Evolutionary conservation across 2,888 invertebrate genomes (phyloP), one percentile per base, ranked within the genome.

Genomic region (Eupithecia pulchellata): DNA sequence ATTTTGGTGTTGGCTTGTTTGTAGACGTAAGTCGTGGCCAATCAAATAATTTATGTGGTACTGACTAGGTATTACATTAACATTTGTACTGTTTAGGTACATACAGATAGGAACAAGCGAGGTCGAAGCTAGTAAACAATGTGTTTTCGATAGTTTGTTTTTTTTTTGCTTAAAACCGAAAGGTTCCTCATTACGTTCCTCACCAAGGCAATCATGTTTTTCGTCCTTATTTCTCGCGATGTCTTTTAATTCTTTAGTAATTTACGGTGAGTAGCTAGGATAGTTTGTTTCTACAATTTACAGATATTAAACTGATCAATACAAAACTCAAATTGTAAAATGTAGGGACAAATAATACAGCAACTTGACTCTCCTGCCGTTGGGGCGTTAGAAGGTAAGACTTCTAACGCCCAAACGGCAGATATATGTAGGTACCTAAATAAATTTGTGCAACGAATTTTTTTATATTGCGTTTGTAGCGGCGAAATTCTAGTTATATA

Each of bases 31-130:
- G 20, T 11, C 62, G 58, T 58, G 64, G 39, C 58, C 30, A 64
- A 66, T 63, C 65, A 68, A 75, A 71, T 74, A 68, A 75, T 75
- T 75, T 76, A 77, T 71, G 76, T 47, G n/a, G 6, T 42, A 17
- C 6, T 39, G 17, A 17, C n/a, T n/a, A n/a, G n/a, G n/a, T n/a
- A n/a, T n/a, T 39, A 42, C 42, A 20, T 47, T 42, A 64, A 8
- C 42, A 42, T 42, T 25, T 52, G 25, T 70, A 69, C 63, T 57
- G 27, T 55, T 11, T 55, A 1, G 13, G 27, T 55, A 27, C 27
- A 27, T 55, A 55, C 14, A 4, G 8, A 27, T 57, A 8, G 29
- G 29, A 6, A 36, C 32, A 25, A n/a, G 32, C 73, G 71, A 73
- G 73, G 75, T 75, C 73, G 62, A 63, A 47, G 25, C n/a, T 17